Percentiles rank a stretch among this genome's conserved stretches.
phyloP scores from a whole-genome alignment of 2,888 invertebrate species.

The Drymonia ruficornis region DNA sequence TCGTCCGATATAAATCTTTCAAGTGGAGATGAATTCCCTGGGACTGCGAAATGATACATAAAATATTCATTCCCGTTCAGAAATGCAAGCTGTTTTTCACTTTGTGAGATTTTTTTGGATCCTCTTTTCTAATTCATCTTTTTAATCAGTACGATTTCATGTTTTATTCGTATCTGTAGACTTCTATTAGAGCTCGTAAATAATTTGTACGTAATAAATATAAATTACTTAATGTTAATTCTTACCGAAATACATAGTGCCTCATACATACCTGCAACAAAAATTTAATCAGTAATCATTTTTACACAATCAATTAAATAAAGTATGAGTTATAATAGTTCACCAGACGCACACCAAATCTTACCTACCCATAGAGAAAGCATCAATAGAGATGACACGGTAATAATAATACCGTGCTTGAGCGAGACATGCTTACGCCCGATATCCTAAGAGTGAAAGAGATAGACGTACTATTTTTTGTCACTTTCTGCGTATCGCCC shows the following conservation, averaged over 20 bases:
- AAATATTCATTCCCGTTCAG: constrained; percentile 75
- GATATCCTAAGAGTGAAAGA: no score
- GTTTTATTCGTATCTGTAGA: background rate
- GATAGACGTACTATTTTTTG: no score
- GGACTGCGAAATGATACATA: constrained; percentile 78
- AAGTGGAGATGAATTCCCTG: constrained; percentile 74
- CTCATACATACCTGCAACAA: constrained; percentile 45
- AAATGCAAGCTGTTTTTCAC: constrained; percentile 77
- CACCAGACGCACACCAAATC: no score
- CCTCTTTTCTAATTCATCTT: constrained; percentile 20
- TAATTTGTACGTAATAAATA: background rate
- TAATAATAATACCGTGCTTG: no score
- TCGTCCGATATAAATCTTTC: constrained; percentile 78
- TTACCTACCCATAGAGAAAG: no score
- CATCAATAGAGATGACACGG: no score
- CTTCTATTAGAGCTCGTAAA: background rate
- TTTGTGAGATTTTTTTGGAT: constrained; percentile 46
- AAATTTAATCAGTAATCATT: constrained; percentile 15
- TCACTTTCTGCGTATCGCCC: no score
- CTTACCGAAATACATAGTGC: constrained; percentile 5
- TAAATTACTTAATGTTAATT: background rate
- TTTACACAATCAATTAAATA: background rate
- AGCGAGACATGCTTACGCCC: no score
- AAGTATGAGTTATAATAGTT: no score
- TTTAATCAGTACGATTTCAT: constrained; percentile 14